Base-by-base conservation (phyloP, 2,113 vertebrate genomes). In the Gopherus flavomarginatus region DNA sequence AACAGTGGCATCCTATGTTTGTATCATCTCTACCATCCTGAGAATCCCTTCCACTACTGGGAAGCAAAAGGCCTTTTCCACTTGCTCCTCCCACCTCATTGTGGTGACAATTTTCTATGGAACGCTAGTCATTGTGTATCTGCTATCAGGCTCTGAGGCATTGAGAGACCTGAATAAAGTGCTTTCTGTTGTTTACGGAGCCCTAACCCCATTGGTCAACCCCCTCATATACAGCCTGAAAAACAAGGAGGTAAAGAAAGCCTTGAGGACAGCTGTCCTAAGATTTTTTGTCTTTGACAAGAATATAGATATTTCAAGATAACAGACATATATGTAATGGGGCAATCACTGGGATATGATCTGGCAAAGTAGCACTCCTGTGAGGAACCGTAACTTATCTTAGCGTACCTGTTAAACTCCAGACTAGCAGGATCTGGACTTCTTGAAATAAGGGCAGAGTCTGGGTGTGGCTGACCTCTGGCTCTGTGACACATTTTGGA, bases 1-100 rank as follows among this genome's bases (percentile, higher is more conserved):
- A 29, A 95, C 92, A 19, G 11, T 94, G n/a, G 31, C 81, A 77
- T 97, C 96, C 9, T 97, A 96, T 62, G 47, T 84, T 62, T 88
- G 29, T 14, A 94, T 97, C 12, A 38, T 69, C 16, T 4, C 65
- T 17, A 5, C 65, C 35, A 69, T 69, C 35, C 35, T 69, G 35
- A 38, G 17, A 35, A 69, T 69, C 65, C 17, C 65, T 19, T 69
- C 65, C 65, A n/a, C 65, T 8, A 69, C 17, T 8, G 65, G 65
- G 65, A 69, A 35, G 65, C 16, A 69, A 69, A 69, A 69, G 8
- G 65, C 65, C 16, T 69, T 69, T n/a, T 69, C 65, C 35, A 69
- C 65, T 35, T 69, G 65, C 35, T 69, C 65, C 35, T 69, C 65
- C 35, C 65, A 69, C 17, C 65, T 69, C 65, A 69, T n/a, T 2